Conservation (phyloP, 2,113 vertebrate genomes). For the Ceyx melanurus region DNA sequence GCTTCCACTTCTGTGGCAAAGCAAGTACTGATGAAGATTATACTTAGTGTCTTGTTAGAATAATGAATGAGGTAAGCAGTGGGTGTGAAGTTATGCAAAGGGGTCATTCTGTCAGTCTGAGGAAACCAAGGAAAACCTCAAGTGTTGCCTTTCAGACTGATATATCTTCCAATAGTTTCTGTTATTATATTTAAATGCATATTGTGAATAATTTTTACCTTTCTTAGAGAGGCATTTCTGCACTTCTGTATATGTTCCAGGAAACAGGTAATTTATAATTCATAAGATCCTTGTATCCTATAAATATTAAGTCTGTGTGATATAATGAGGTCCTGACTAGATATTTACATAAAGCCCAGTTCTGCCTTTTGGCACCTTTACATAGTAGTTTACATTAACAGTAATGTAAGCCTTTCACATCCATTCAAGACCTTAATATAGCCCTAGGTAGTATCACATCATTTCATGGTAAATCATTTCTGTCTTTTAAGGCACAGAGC, state of each 20-base stretch:
- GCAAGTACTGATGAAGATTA: neutral
- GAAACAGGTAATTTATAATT: neutral
- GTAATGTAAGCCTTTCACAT: slow-evolving; percentile 30
- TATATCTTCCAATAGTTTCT: neutral
- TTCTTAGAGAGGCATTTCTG: neutral
- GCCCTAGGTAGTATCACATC: slow-evolving; percentile 54
- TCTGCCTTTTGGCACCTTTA: slow-evolving; percentile 18
- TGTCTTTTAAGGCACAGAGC: slow-evolving; percentile 65
- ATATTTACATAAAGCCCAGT: slow-evolving; percentile 33
- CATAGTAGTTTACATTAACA: slow-evolving; percentile 33
- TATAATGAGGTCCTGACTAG: slow-evolving; percentile 15
- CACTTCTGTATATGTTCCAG: neutral
- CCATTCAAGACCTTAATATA: slow-evolving; percentile 57
- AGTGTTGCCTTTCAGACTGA: neutral
- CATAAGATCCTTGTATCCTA: neutral
- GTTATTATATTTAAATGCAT: neutral
- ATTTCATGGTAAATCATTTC: slow-evolving; percentile 69
- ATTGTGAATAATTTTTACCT: neutral
- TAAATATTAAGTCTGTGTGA: slow-evolving; percentile 37
- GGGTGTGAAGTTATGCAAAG: neutral
- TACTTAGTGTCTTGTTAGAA: neutral
- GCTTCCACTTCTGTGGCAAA: neutral
- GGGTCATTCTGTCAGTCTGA: neutral
- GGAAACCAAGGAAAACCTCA: neutral
- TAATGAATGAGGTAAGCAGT: slow-evolving; percentile 26